These are phyloP conservation scores for Phytoseiulus persimilis DNA, from an alignment of 2,888 invertebrate species.

Conservation along the genomic window DNA sequence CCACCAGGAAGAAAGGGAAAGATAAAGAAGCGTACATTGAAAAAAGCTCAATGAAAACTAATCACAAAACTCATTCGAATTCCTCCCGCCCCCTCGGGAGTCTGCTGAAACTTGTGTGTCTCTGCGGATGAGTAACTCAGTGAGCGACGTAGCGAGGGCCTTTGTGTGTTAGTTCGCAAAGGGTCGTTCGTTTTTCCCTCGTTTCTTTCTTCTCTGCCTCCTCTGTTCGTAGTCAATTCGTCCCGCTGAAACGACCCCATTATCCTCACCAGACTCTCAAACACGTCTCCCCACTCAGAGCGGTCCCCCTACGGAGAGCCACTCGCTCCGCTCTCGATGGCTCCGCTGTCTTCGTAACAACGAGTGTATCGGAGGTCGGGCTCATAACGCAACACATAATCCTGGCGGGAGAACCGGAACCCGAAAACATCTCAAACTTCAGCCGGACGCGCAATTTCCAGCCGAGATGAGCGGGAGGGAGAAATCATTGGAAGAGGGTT, in stretches of 20 bases:
- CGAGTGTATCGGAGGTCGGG: not conserved
- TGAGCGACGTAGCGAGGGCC: not conserved
- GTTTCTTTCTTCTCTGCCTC: not conserved
- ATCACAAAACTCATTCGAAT: not conserved
- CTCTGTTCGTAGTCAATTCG: not conserved
- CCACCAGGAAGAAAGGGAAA: not conserved
- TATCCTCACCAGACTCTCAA: not conserved
- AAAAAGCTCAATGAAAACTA: not conserved
- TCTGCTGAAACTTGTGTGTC: not conserved
- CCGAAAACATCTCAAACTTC: too few relatives aligned
- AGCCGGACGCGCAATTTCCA: too few relatives aligned
- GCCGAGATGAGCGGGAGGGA: not conserved
- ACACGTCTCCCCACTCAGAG: slow-evolving; percentile 5
- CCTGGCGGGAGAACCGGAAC: not conserved
- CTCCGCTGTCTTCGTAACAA: not conserved
- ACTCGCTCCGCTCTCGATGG: not conserved
- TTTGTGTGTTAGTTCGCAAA: not conserved
- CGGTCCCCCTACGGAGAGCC: not conserved
- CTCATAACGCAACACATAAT: not conserved
- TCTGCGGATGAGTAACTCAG: not conserved
- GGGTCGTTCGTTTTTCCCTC: not conserved
- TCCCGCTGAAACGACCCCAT: slow-evolving; percentile 5
- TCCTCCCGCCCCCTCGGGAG: not conserved
- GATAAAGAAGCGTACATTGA: not conserved
- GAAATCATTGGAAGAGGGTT: not conserved